Base-by-base conservation (phyloP, 2,888 invertebrate species). In the Tupiocoris notatus region DNA sequence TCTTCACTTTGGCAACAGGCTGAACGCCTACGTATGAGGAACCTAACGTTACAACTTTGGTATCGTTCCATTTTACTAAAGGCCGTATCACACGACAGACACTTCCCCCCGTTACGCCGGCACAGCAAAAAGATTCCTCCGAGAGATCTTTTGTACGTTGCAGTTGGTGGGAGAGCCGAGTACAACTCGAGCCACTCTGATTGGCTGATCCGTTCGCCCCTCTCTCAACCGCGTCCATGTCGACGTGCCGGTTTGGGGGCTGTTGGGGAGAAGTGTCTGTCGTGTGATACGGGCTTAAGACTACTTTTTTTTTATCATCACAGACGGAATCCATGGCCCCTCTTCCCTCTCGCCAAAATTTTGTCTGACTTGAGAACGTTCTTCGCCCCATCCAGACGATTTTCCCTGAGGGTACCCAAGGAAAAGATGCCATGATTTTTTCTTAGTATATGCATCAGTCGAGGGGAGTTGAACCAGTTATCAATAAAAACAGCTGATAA, bases 21-120 rank as follows among this genome's bases (percentile, higher is more conserved):
- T 78, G 21, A 12, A 78, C 63, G 54, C 65, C 54, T 59, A 78
- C 78, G 76, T 61, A 79, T 54, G 79, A 79, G 57, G 80, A 79
- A 18, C 75, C 61, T 56, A 80, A 77, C 9, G 75, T 79, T 2
- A 81, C 80, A 61, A 76, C 56, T 75, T 78, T 81, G 70, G 80
- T 81, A 61, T 80, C 81, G 3, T 78, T 71, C 80, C 80, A 81
- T 76, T 78, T 79, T 0, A 81, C 79, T 12, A 61, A 18, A 73
- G 78, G n/a, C n/a, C n/a, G n/a, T n/a, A n/a, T n/a, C n/a, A n/a
- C n/a, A n/a, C n/a, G n/a, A n/a, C n/a, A n/a, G n/a, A n/a, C n/a
- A n/a, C n/a, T n/a, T n/a, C n/a, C n/a, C n/a, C n/a, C n/a, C n/a
- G n/a, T n/a, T n/a, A n/a, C n/a, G n/a, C n/a, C n/a, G n/a, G n/a